phyloP scores from a whole-genome alignment of 2,888 invertebrate species.

The Lottia scabra region DNA sequence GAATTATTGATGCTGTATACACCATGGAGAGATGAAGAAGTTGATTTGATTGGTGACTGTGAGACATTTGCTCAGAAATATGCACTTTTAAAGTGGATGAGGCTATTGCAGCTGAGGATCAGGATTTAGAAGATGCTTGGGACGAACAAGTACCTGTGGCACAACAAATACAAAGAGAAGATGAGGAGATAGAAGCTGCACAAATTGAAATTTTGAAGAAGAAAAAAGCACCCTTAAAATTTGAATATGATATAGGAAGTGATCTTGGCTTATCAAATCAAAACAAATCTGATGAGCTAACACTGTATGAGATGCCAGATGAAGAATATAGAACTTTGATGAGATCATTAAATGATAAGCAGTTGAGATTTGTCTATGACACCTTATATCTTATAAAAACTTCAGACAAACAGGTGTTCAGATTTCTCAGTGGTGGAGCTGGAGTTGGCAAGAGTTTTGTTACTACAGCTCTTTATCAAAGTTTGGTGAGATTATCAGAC shows the following conservation, averaged over 20 bases:
- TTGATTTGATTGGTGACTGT: slow-evolving; percentile 14
- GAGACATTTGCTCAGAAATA: too few species aligned
- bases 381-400: slow-evolving; percentile 31
- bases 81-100: too few species aligned
- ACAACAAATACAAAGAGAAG: not conserved
- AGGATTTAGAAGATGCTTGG: not conserved
- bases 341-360: slow-evolving; percentile 29
- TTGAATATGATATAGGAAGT: slow-evolving; percentile 31
- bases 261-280: slow-evolving; percentile 30
- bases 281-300: slow-evolving; percentile 13
- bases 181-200: not conserved
- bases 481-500: slow-evolving; percentile 24
- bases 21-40: slow-evolving; percentile 55
- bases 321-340: slow-evolving; percentile 29
- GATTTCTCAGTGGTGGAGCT: slow-evolving; percentile 37
- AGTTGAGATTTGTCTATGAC: slow-evolving; percentile 32
- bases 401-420: slow-evolving; percentile 24
- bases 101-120: not conserved
- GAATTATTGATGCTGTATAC: slow-evolving; percentile 52
- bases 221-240: slow-evolving; percentile 21
- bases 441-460: slow-evolving; percentile 40
- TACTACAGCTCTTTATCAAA: slow-evolving; percentile 36
- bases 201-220: not conserved
- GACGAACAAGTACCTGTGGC: not conserved
- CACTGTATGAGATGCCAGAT: slow-evolving; percentile 29